Evolutionary conservation across 2,113 vertebrate species (phyloP), one percentile per base, ranked within the genome.

Genomic region (Cathartes aura): DNA sequence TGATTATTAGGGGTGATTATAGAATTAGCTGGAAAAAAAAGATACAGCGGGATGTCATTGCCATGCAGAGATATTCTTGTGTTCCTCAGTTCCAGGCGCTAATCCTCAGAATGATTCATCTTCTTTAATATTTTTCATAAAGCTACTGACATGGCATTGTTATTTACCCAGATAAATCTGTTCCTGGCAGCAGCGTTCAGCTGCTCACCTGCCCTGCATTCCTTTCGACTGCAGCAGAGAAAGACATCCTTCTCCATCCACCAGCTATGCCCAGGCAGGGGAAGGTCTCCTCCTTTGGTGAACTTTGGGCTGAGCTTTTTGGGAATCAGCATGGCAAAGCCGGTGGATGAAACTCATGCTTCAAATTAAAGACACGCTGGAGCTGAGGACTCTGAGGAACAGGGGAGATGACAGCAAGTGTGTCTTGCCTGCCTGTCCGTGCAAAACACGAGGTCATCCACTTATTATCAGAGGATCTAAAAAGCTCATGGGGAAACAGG

Each of bases 31-130:
- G 71, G 59, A 2, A 15, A 20, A 74, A 55, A 66, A 70, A 93
- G 86, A 91, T 72, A 34, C 59, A 58, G 73, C 0, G 0, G 75
- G 59, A 66, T 81, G 58, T 82, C 79, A 79, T 76, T 90, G 38
- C 45, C 48, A 30, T 10, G 45, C 63, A 92, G 83, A 87, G n/a
- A 67, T 45, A 27, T 56, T 62, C 63, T 26, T 30, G 59, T 56
- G 83, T 36, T 78, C 87, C 86, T 93, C 76, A 9, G 12, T 78
- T 80, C 75, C 45, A 63, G 80, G 45, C 91, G 93, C 58, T 67
- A 82, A 92, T 88, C 85, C 92, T 90, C 68, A 38, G 66, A 70
- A 34, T 56, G 93, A 82, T 56, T 97, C 91, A 64, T 73, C 34
- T 71, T 64, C 71, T 59, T 53, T 5, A 5, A 50, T 40, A 76